phyloP scores from a whole-genome alignment of 2,797 vertebrate species.

The Alcedo quadribrachys region DNA sequence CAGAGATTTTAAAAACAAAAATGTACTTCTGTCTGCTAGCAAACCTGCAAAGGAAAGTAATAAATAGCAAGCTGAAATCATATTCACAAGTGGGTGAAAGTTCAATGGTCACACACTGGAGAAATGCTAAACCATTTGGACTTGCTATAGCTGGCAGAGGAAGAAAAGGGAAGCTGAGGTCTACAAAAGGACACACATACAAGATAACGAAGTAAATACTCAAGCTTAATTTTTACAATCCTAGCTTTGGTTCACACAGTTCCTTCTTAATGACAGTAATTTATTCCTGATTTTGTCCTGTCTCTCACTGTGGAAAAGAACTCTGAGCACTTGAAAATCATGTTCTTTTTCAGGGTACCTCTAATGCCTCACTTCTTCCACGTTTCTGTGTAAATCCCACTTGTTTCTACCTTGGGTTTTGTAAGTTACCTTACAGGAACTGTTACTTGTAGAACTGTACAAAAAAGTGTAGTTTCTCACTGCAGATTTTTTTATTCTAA shows the following conservation, averaged over 20 bases:
- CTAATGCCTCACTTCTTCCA: neutral
- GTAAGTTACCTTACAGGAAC: neutral
- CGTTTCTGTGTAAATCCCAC: neutral
- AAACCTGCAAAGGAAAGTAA: slow-evolving; percentile 7
- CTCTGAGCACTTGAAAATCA: neutral
- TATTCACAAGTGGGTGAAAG: slow-evolving; percentile 56
- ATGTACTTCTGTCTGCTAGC: neutral
- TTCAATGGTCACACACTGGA: slow-evolving; percentile 24
- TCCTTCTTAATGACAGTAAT: neutral
- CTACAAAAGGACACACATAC: neutral
- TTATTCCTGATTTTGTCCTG: neutral
- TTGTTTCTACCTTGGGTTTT: neutral
- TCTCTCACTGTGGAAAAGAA: neutral
- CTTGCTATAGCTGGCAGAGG: neutral
- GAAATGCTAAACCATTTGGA: slow-evolving; percentile 20
- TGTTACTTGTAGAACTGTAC: neutral
- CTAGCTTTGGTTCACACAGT: neutral
- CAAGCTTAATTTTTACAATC: neutral
- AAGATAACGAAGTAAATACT: neutral
- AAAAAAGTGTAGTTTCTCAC: neutral
- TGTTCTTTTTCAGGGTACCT: neutral
- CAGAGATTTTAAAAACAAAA: neutral
- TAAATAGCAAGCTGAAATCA: slow-evolving; percentile 35
- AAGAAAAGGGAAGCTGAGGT: slow-evolving; percentile 18
- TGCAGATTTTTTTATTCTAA: neutral